Percentiles rank a stretch among this genome's conserved stretches.
Evolutionary conservation across 2,113 vertebrate species (phyloP).

Genomic region (Mormyrus iriodes): DNA sequence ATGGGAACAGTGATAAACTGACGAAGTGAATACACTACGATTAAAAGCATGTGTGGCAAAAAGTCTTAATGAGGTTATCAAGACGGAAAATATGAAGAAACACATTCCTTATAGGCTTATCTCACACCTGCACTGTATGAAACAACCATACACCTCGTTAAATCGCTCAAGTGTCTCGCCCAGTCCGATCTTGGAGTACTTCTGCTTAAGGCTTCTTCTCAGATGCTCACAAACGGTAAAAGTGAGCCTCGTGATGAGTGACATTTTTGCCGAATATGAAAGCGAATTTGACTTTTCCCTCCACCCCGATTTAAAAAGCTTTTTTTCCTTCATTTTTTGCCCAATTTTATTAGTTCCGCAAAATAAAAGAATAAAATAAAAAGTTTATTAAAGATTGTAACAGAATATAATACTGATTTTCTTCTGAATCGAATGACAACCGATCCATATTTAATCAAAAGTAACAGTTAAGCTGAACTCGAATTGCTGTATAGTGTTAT

Average conservation of each 20-base stretch:
- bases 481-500: background rate
- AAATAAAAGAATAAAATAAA: background rate
- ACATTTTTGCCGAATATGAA: background rate
- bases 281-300: background rate
- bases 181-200: conserved; percentile 14
- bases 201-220: conserved; percentile 21
- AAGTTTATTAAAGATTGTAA: background rate
- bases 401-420: background rate
- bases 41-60: conserved; percentile 6
- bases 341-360: background rate
- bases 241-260: conserved; percentile 11
- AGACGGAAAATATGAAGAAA: conserved; percentile 16
- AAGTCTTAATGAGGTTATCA: conserved; percentile 28
- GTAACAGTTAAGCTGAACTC: background rate
- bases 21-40: background rate
- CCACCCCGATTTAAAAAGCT: background rate
- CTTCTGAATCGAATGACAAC: background rate
- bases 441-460: background rate
- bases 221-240: conserved; percentile 25
- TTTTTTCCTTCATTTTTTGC: background rate
- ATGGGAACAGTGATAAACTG: background rate
- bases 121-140: conserved; percentile 6
- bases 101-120: conserved; percentile 5
- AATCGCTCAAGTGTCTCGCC: conserved; percentile 15
- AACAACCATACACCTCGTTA: conserved; percentile 22